Conservation (phyloP, 2,797 vertebrate species). For the Intellagama lesueurii region DNA sequence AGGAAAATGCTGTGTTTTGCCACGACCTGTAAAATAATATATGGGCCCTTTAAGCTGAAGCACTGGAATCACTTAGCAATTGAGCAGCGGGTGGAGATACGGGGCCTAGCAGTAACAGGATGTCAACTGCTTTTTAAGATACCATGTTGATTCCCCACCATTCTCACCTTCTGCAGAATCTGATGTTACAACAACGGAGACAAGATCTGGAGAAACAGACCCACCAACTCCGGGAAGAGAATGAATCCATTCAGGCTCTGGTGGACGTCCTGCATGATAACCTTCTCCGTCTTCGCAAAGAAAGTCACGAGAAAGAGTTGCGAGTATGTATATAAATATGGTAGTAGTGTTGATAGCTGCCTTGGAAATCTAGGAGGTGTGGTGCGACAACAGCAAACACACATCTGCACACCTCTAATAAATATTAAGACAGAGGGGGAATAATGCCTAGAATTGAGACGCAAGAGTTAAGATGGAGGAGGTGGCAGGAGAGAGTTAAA, state of each 20-base stretch:
- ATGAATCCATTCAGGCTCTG: slow-evolving; percentile 53
- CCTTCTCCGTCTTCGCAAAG: slow-evolving; percentile 60
- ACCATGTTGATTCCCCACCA: background rate
- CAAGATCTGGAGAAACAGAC: slow-evolving; percentile 70
- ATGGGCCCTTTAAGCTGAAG: background rate
- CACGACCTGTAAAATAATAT: background rate
- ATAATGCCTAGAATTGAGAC: too few species aligned
- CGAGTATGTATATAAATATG: slow-evolving; percentile 52
- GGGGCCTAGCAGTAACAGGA: background rate
- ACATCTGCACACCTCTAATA: too few species aligned
- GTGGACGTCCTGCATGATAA: slow-evolving; percentile 62
- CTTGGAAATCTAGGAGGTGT: too few species aligned
- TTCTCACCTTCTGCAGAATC: slow-evolving; percentile 56
- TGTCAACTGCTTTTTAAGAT: background rate
- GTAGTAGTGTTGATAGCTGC: too few species aligned
- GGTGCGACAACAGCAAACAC: too few species aligned
- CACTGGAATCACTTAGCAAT: background rate
- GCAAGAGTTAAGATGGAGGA: background rate
- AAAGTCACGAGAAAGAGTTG: slow-evolving; percentile 58
- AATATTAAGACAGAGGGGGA: background rate
- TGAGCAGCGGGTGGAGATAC: background rate
- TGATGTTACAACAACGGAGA: slow-evolving; percentile 68
- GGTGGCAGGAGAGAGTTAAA: background rate
- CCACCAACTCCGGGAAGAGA: slow-evolving; percentile 65
- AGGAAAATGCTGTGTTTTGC: background rate